Conservation (phyloP, 2,113 vertebrate genomes). For the Sprattus sprattus region DNA sequence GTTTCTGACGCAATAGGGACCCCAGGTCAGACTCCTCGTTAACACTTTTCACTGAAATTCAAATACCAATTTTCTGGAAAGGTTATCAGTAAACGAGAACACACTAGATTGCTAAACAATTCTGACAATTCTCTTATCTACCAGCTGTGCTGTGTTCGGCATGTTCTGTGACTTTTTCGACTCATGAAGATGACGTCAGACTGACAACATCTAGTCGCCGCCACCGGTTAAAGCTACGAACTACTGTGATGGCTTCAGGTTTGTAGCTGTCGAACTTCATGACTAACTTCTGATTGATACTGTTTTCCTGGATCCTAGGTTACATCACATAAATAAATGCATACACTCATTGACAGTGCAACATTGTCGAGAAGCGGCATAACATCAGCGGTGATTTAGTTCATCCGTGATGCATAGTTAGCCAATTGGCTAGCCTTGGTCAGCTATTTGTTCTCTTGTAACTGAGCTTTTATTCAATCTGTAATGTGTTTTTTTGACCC, state of each 20-base stretch:
- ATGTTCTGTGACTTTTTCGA: constrained; percentile 1
- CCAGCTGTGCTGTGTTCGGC: not conserved
- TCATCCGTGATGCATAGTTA: not conserved
- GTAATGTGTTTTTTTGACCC: not conserved
- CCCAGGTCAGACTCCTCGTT: not conserved
- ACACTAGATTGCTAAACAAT: not conserved
- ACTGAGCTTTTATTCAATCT: not conserved
- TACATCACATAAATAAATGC: not conserved
- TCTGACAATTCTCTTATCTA: not conserved
- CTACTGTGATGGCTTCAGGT: constrained; percentile 21
- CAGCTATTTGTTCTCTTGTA: not conserved
- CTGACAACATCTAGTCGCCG: not conserved
- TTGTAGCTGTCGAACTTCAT: not conserved
- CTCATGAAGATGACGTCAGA: not conserved
- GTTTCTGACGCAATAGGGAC: constrained; percentile 9
- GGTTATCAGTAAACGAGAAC: not conserved
- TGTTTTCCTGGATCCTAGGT: not conserved
- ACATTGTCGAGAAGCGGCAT: not conserved
- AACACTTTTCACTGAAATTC: not conserved
- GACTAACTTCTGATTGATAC: not conserved
- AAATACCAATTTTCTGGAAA: not conserved
- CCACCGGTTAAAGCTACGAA: not conserved
- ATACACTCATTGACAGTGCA: not conserved
- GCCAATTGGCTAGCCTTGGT: not conserved
- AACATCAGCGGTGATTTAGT: not conserved